Percentiles rank a stretch among this genome's conserved stretches.
Evolutionary conservation across 1,140 invertebrate genomes (phyloP).

Genomic region (Drosophila nannoptera): DNA sequence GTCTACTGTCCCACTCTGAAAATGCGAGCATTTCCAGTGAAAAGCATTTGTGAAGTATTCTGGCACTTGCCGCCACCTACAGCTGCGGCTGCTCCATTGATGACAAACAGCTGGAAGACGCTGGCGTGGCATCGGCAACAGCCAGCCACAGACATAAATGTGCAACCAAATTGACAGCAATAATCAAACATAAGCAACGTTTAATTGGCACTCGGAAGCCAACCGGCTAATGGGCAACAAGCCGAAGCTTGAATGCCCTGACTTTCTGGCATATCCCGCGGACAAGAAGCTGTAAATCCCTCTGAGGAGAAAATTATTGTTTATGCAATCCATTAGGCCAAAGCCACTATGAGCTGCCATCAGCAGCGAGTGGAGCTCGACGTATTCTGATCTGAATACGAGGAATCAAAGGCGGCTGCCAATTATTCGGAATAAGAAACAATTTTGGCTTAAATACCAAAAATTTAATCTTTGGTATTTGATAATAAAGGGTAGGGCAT

Average conservation of each 20-base stretch:
- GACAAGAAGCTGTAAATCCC: too few relatives aligned
- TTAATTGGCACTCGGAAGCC: constrained; percentile 58
- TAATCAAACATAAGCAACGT: constrained; percentile 65
- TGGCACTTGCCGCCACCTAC: constrained; percentile 12
- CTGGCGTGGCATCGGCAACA: constrained; percentile 31
- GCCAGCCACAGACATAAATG: constrained; percentile 42
- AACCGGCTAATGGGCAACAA: constrained; percentile 9
- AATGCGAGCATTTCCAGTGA: constrained; percentile 30
- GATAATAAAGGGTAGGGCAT: background rate
- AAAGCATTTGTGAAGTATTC: constrained; percentile 49
- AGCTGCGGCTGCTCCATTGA: constrained; percentile 37
- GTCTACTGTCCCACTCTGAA: background rate
- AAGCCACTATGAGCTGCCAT: too few relatives aligned
- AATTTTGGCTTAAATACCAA: background rate
- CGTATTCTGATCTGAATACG: too few relatives aligned
- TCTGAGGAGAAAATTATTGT: too few relatives aligned
- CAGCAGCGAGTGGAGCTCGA: too few relatives aligned
- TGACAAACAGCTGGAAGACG: constrained; percentile 56
- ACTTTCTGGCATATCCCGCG: background rate
- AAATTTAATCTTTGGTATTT: background rate
- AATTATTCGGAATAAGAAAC: too few relatives aligned
- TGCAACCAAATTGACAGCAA: constrained; percentile 58
- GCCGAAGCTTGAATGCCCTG: constrained; percentile 4
- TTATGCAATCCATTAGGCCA: too few relatives aligned
- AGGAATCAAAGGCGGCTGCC: too few relatives aligned